A percentile compares a stretch with the other conserved stretches of the same genome.
phyloP scores from a whole-genome alignment of 2,888 invertebrate species.

The Hydrotaea cyrtoneurina region DNA sequence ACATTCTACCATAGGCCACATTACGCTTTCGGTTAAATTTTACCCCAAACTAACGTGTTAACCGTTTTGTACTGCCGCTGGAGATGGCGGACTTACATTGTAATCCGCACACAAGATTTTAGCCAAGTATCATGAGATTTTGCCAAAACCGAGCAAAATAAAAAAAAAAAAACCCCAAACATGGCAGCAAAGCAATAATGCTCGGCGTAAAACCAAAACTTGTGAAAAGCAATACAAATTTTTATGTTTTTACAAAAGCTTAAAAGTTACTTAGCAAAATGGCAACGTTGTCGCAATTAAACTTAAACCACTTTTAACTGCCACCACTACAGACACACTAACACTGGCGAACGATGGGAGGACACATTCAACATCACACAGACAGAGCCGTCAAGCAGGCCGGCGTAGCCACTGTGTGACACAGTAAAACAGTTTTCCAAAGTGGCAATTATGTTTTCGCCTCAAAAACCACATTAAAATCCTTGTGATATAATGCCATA shows the following conservation, averaged over 20 bases:
- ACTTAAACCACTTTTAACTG: slow-evolving; percentile 39
- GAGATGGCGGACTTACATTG: slow-evolving; percentile 17
- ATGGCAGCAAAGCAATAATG: background rate
- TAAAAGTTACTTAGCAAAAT: slow-evolving; percentile 44
- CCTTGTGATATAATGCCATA: slow-evolving; percentile 30
- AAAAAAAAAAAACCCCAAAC: background rate
- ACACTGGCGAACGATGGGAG: background rate
- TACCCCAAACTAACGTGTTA: background rate
- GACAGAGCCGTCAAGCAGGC: background rate
- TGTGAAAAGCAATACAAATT: slow-evolving; percentile 38
- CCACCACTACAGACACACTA: background rate
- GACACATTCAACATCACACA: background rate
- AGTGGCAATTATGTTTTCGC: slow-evolving; percentile 47
- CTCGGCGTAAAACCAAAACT: background rate
- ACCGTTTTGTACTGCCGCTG: slow-evolving; percentile 5
- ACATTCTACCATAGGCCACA: slow-evolving; percentile 22
- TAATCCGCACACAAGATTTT: slow-evolving; percentile 30
- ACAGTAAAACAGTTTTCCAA: slow-evolving; percentile 21
- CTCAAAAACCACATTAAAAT: slow-evolving; percentile 42
- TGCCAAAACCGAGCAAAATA: background rate
- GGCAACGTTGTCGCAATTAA: slow-evolving; percentile 39
- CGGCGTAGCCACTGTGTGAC: slow-evolving; percentile 8
- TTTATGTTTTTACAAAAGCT: slow-evolving; percentile 41
- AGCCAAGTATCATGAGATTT: background rate
- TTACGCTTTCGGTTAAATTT: slow-evolving; percentile 12